Conservation (phyloP, 1,140 invertebrate genomes). For the Drosophila aff. region DNA sequence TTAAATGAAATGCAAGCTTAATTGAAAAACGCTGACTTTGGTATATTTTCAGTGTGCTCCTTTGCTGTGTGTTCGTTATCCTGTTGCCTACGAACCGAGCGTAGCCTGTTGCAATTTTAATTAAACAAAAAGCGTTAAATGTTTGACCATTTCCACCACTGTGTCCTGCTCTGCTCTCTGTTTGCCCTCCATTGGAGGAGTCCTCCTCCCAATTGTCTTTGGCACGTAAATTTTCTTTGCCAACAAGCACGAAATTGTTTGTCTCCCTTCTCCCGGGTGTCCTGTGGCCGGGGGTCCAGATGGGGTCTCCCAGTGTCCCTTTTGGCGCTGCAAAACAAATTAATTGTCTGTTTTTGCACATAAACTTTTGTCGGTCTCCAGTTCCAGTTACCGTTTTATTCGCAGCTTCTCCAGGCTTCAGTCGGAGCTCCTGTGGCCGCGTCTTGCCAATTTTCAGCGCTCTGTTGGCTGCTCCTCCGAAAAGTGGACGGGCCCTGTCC, state of each 20-base stretch:
- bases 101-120: conserved; percentile 78
- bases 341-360: conserved; percentile 78
- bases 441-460: conserved; percentile 63
- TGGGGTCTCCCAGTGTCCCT: conserved; percentile 28
- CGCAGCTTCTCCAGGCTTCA: neutral
- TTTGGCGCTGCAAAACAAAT: conserved; percentile 73
- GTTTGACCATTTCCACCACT: conserved; percentile 64
- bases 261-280: conserved; percentile 30
- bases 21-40: conserved; percentile 72
- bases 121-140: conserved; percentile 82
- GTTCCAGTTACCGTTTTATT: conserved; percentile 20
- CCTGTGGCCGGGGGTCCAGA: too few species aligned
- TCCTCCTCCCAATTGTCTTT: conserved; percentile 66
- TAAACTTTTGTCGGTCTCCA: conserved; percentile 62
- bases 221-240: conserved; percentile 81
- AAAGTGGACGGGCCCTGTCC: conserved; percentile 47
- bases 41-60: neutral
- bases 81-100: conserved; percentile 12
- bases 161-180: conserved; percentile 10
- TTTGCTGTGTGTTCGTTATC: neutral
- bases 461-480: conserved; percentile 59
- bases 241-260: conserved; percentile 81
- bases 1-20: conserved; percentile 76
- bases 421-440: conserved; percentile 41
- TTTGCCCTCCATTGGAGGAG: neutral